A percentile compares a stretch with the other conserved stretches of the same genome.
Conservation (phyloP, 2,113 vertebrate genomes). For the Symphodus melops region DNA sequence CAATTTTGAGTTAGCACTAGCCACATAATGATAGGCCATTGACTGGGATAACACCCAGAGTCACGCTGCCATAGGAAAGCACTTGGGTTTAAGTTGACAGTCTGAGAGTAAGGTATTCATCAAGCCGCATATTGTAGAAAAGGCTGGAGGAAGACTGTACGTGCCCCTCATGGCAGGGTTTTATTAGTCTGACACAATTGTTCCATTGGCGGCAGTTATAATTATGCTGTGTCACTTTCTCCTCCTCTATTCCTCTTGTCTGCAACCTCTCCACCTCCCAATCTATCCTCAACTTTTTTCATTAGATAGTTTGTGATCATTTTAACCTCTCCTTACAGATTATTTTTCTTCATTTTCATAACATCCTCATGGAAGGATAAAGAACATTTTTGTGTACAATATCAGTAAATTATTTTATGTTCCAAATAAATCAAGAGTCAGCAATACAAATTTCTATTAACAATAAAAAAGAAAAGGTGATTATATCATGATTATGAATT, state of each 20-base stretch:
- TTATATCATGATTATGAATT: not conserved
- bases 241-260: constrained; percentile 2
- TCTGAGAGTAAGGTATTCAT: constrained; percentile 25
- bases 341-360: constrained; percentile 7
- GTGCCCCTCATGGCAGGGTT: constrained; percentile 52
- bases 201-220: constrained; percentile 19
- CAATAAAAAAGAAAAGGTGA: not conserved
- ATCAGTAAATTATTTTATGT: not conserved
- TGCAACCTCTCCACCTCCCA: constrained; percentile 1
- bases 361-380: not conserved
- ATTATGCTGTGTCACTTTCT: constrained; percentile 49
- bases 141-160: not conserved
- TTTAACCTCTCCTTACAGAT: not conserved
- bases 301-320: not conserved
- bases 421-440: not conserved
- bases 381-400: not conserved
- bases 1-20: constrained; percentile 14
- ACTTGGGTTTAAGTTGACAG: constrained; percentile 13
- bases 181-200: constrained; percentile 48
- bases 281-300: constrained; percentile 2
- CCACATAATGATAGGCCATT: constrained; percentile 25
- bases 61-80: constrained; percentile 6
- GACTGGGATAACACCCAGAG: constrained; percentile 37
- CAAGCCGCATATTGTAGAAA: constrained; percentile 27
- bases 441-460: not conserved